These are phyloP conservation scores for Menidia beryllina DNA, from an alignment of 2,113 vertebrate species.

Conservation along the genomic window DNA sequence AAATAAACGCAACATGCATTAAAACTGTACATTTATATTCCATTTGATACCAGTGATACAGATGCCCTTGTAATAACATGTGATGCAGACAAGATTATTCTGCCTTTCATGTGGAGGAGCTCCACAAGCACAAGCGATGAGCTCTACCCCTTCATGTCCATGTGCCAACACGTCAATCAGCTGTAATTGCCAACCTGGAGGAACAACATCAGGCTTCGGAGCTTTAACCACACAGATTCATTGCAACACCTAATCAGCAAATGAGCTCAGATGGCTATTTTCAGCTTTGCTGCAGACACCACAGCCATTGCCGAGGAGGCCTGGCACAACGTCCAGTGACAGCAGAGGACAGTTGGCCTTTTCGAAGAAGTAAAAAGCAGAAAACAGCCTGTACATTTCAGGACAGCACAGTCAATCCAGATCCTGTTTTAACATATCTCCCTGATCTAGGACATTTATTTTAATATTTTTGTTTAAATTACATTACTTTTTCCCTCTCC, in stretches of 20 bases:
- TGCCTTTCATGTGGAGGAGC: conserved; percentile 84
- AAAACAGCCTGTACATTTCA: conserved; percentile 45
- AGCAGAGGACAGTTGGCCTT: conserved; percentile 85
- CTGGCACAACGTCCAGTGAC: conserved; percentile 81
- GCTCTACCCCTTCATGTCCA: conserved; percentile 81
- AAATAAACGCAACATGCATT: conserved; percentile 9
- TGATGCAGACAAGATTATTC: conserved; percentile 56
- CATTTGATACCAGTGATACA: conserved; percentile 42
- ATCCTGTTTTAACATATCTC: conserved; percentile 40
- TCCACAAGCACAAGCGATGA: conserved; percentile 75
- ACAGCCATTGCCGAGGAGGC: conserved; percentile 71
- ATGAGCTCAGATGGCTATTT: conserved; percentile 90
- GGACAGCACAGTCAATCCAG: conserved; percentile 54
- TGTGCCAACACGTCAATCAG: conserved; percentile 92
- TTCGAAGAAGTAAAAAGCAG: conserved; percentile 62
- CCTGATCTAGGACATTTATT: conserved; percentile 36
- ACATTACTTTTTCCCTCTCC: conserved; percentile 28
- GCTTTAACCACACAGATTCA: conserved; percentile 86
- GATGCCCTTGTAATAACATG: conserved; percentile 43
- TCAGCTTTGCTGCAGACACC: conserved; percentile 77
- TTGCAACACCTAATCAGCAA: conserved; percentile 92
- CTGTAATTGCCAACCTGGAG: conserved; percentile 91
- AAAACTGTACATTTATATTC: conserved; percentile 20
- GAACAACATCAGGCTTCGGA: conserved; percentile 85
- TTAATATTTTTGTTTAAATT: conserved; percentile 33